Conservation (phyloP, 2,888 invertebrate genomes). For the Lithophane socia region DNA sequence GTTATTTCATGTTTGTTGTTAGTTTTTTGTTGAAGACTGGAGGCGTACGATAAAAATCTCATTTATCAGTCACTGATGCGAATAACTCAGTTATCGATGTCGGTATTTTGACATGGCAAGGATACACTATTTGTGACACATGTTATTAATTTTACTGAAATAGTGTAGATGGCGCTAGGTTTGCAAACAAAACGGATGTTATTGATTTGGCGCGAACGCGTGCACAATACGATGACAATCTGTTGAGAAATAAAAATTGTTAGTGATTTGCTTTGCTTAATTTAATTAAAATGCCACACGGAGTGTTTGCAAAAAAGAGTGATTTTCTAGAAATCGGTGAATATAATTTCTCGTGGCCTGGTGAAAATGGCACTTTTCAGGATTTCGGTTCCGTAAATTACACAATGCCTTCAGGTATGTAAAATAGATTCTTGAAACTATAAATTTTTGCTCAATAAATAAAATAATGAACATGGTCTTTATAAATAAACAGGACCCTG, state of each 20-base stretch:
- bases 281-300: conserved; percentile 74
- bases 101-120: neutral
- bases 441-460: neutral
- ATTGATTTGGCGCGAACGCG: conserved; percentile 67
- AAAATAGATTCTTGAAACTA: neutral
- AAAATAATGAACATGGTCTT: neutral
- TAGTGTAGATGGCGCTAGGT: conserved; percentile 63
- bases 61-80: neutral
- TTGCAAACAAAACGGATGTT: conserved; percentile 52
- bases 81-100: neutral
- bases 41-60: neutral
- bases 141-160: neutral
- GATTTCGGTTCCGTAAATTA: conserved; percentile 86
- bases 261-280: neutral
- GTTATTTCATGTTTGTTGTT: too few species aligned
- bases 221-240: conserved; percentile 10
- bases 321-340: conserved; percentile 86
- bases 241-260: conserved; percentile 12
- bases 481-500: conserved; percentile 84
- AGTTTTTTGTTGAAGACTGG: too few species aligned
- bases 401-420: conserved; percentile 84
- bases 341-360: conserved; percentile 89
- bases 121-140: neutral
- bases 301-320: conserved; percentile 79
- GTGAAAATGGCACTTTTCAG: conserved; percentile 86